phyloP scores from a whole-genome alignment of 2,113 vertebrate genomes.

The Elgaria multicarinata region DNA sequence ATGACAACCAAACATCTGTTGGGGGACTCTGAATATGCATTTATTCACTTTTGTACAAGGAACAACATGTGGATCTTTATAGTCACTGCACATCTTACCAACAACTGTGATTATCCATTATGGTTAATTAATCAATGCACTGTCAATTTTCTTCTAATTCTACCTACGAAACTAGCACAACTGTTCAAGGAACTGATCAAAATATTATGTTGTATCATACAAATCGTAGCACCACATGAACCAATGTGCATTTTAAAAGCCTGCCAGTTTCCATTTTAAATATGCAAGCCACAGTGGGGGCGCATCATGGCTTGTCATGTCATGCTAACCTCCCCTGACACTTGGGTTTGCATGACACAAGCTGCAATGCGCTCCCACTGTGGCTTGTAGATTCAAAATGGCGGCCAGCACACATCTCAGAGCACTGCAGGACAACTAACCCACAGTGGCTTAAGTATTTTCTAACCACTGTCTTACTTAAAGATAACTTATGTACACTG shows the following conservation, averaged over 20 bases:
- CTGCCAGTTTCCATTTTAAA: accelerated
- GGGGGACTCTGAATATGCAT: background rate
- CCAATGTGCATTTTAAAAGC: constrained; percentile 22
- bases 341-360: too few species aligned
- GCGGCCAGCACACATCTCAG: too few species aligned
- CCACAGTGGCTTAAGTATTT: background rate
- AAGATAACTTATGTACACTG: background rate
- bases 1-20: background rate
- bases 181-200: background rate
- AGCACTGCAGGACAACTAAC: too few species aligned
- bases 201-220: constrained; percentile 26
- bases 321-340: too few species aligned
- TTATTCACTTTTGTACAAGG: background rate
- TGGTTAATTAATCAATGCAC: constrained; percentile 38
- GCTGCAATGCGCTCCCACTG: too few species aligned
- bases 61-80: constrained; percentile 32
- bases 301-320: too few species aligned
- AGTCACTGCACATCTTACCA: background rate
- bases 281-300: too few species aligned
- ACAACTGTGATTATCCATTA: constrained; percentile 9
- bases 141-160: constrained; percentile 35
- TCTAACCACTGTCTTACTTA: background rate
- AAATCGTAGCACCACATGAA: background rate
- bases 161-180: constrained; percentile 30
- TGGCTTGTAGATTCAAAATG: too few species aligned